Conservation (phyloP, 2,797 vertebrate species). For the Halcyon chelicuti region DNA sequence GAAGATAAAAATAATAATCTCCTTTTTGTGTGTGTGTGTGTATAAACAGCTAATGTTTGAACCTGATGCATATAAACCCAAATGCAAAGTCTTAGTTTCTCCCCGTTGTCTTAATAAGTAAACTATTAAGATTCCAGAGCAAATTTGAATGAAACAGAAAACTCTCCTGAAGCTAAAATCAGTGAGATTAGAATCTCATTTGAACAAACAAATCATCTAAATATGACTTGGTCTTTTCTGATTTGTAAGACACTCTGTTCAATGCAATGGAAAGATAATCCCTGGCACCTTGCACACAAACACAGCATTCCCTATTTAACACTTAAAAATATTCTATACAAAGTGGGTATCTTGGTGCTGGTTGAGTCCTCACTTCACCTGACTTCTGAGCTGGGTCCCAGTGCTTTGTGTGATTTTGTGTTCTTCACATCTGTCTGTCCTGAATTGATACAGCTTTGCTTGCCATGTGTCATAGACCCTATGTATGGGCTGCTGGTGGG, state of each 20-base stretch:
- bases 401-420: too few species aligned
- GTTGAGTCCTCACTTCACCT: neutral
- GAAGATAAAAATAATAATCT: neutral
- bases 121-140: neutral
- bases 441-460: neutral
- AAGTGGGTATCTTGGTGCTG: neutral
- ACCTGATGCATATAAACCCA: neutral
- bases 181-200: neutral
- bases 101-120: neutral
- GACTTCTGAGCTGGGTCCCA: neutral
- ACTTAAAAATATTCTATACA: neutral
- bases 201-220: neutral
- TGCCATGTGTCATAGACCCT: neutral
- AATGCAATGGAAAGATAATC: neutral
- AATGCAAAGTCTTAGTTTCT: neutral
- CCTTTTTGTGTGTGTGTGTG: neutral
- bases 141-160: neutral
- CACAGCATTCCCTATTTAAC: neutral
- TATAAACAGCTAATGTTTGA: neutral
- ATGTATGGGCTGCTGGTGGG: neutral
- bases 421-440: neutral
- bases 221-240: neutral
- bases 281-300: neutral
- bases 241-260: neutral
- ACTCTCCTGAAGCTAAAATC: neutral